Conservation (phyloP, 2,888 invertebrate species). For the Tachystola acroxantha region DNA sequence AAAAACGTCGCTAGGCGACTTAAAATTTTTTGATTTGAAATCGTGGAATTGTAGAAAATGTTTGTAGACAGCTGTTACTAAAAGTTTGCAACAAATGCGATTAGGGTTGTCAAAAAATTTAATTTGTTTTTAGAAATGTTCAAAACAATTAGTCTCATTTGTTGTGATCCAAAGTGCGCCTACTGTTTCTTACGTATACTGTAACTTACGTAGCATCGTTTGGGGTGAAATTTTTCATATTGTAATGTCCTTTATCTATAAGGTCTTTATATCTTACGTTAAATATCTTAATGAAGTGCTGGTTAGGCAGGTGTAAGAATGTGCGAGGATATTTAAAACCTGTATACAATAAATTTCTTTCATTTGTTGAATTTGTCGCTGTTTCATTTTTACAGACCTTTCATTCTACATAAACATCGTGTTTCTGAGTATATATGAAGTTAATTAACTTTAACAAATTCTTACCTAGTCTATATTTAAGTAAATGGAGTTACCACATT, state of each 20-base stretch:
- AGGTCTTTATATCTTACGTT: constrained; percentile 73
- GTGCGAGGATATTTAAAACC: constrained; percentile 76
- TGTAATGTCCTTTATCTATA: constrained; percentile 69
- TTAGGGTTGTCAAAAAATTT: neutral
- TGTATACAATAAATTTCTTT: constrained; percentile 79
- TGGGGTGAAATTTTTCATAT: constrained; percentile 57
- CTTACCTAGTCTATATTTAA: too few relatives aligned
- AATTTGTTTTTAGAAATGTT: neutral
- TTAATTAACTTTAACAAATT: too few relatives aligned
- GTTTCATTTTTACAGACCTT: constrained; percentile 47
- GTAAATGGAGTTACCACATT: too few relatives aligned
- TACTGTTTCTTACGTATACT: constrained; percentile 52
- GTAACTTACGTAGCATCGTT: constrained; percentile 54
- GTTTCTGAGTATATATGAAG: too few relatives aligned
- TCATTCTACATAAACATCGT: neutral
- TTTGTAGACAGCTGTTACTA: constrained; percentile 24
- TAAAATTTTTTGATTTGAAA: constrained; percentile 62
- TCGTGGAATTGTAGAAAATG: constrained; percentile 68
- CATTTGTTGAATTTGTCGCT: constrained; percentile 70
- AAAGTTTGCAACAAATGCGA: neutral
- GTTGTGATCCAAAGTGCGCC: neutral
- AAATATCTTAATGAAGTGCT: constrained; percentile 66
- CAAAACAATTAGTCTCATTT: neutral
- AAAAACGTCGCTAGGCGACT: constrained; percentile 64
- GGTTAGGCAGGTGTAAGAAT: constrained; percentile 70